Percentiles rank a stretch among this genome's conserved stretches.
These are phyloP conservation scores for Drosophila rellima DNA, from an alignment of 2,888 invertebrate species.

Conservation along the genomic window DNA sequence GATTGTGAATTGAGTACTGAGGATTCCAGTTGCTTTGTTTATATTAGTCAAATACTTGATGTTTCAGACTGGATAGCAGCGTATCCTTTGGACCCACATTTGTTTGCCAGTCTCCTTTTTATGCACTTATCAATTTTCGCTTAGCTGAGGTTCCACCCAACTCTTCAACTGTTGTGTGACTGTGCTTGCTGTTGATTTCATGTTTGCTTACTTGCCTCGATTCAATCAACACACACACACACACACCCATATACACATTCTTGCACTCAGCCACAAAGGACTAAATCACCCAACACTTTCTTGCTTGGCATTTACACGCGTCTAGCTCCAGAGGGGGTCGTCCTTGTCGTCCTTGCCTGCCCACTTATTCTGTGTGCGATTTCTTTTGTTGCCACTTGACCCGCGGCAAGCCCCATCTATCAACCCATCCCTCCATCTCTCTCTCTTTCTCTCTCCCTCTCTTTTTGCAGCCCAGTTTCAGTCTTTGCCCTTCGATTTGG, in stretches of 20 bases:
- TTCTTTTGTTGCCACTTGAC: constrained; percentile 77
- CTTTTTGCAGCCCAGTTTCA: constrained; percentile 2
- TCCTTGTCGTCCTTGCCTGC: constrained; percentile 9
- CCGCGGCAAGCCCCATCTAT: constrained; percentile 59
- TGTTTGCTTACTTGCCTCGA: constrained; percentile 78
- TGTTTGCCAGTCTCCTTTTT: constrained; percentile 46
- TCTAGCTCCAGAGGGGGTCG: constrained; percentile 39
- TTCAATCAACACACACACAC: constrained; percentile 67
- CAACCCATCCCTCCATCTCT: constrained; percentile 8
- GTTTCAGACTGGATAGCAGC: constrained; percentile 17
- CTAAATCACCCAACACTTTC: constrained; percentile 79
- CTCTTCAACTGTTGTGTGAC: constrained; percentile 31
- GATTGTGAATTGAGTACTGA: background rate
- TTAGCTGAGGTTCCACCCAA: constrained; percentile 34
- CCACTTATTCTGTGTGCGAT: constrained; percentile 51
- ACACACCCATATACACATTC: constrained; percentile 20
- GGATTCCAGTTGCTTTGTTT: constrained; percentile 45
- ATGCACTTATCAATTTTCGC: constrained; percentile 73
- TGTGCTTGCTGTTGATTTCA: constrained; percentile 59
- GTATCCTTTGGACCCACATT: constrained; percentile 37
- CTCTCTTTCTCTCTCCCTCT: background rate
- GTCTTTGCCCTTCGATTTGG: constrained; percentile 39
- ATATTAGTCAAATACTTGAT: constrained; percentile 55
- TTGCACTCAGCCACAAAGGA: constrained; percentile 58
- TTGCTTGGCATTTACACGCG: constrained; percentile 72